A percentile compares a stretch with the other conserved stretches of the same genome.
phyloP scores from a whole-genome alignment of 2,888 invertebrate species.

The Parascotia fuliginaria region DNA sequence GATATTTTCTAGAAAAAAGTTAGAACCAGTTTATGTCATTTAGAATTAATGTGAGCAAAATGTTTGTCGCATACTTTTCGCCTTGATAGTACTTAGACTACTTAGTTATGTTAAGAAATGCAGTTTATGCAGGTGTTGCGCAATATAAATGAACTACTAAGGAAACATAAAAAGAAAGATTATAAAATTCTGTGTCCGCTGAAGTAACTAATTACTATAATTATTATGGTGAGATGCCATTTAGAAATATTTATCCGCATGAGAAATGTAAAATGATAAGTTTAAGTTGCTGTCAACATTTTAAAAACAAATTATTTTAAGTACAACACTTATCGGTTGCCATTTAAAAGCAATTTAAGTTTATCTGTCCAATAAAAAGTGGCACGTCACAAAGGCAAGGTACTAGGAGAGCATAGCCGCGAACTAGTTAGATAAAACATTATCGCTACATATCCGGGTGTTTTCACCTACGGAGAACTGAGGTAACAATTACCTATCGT shows the following conservation, averaged over 20 bases:
- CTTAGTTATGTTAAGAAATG: no score
- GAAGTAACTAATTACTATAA: constrained; percentile 3
- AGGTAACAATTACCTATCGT: constrained; percentile 65
- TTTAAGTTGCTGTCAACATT: not conserved
- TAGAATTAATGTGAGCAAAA: no score
- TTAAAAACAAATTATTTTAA: not conserved
- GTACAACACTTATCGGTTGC: not conserved
- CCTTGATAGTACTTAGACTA: no score
- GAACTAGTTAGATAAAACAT: constrained; percentile 65
- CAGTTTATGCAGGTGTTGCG: constrained; percentile 9
- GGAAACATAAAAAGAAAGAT: constrained; percentile 15
- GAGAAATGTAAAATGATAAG: not conserved
- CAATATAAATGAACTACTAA: constrained; percentile 6
- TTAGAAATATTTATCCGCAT: constrained; percentile 4
- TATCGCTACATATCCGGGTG: constrained; percentile 73
- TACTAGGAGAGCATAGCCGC: constrained; percentile 59
- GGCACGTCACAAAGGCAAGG: constrained; percentile 39
- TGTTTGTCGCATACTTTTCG: constrained; percentile 6
- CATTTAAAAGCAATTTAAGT: constrained; percentile 1
- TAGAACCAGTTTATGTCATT: no score
- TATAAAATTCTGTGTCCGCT: constrained; percentile 5
- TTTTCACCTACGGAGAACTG: constrained; percentile 70
- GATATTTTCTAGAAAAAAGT: no score
- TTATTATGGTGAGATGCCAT: constrained; percentile 4
- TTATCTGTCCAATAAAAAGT: constrained; percentile 32